Conservation (phyloP, 2,888 invertebrate genomes). For the Xylocampa areola region DNA sequence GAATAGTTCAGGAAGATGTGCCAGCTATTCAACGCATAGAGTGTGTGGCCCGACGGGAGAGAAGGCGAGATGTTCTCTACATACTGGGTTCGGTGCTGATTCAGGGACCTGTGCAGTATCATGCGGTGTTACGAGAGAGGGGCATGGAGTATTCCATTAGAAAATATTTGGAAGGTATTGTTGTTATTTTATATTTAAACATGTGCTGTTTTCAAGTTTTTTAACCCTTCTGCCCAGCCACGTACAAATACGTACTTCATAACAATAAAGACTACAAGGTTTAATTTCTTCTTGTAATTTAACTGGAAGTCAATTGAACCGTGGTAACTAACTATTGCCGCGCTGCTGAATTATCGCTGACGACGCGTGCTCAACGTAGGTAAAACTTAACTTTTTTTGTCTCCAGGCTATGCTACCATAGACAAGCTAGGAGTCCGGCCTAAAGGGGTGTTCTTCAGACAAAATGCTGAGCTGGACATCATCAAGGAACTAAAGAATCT, state of each 20-base stretch:
- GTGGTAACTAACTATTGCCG: too few species aligned
- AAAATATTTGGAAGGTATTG: slow-evolving; percentile 82
- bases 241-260: too few species aligned
- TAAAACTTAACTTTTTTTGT: neutral
- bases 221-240: too few species aligned
- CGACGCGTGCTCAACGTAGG: too few species aligned
- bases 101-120: slow-evolving; percentile 71
- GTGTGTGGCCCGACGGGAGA: slow-evolving; percentile 66
- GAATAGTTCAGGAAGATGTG: slow-evolving; percentile 74
- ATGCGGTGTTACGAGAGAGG: slow-evolving; percentile 69
- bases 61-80: slow-evolving; percentile 75
- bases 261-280: too few species aligned
- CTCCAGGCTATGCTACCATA: slow-evolving; percentile 62
- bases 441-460: slow-evolving; percentile 74
- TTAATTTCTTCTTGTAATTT: too few species aligned
- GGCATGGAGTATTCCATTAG: slow-evolving; percentile 73
- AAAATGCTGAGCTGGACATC: slow-evolving; percentile 73
- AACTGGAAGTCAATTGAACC: too few species aligned
- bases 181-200: slow-evolving; percentile 18
- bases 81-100: slow-evolving; percentile 74
- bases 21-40: slow-evolving; percentile 68
- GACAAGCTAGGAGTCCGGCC: slow-evolving; percentile 67
- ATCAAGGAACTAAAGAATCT: slow-evolving; percentile 67
- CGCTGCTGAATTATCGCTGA: too few species aligned
- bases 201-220: too few species aligned